phyloP scores from a whole-genome alignment of 2,113 vertebrate species.

The Progne subis region DNA sequence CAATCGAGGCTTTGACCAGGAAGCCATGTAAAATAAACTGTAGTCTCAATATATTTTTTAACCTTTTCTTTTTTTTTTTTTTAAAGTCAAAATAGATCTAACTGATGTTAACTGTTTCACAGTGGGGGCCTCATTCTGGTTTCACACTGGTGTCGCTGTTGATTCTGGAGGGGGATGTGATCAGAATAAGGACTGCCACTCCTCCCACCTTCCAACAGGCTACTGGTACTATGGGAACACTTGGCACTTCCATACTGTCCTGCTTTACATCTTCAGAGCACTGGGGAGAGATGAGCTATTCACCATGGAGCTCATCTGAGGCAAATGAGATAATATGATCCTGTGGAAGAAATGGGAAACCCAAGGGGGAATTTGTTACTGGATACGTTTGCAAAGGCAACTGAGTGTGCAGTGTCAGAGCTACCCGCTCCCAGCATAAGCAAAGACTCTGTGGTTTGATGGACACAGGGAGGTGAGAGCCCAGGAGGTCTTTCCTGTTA shows the following conservation, averaged over 20 bases:
- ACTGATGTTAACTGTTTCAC: conserved; percentile 68
- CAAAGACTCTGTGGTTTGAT: not conserved
- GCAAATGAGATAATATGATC: conserved; percentile 40
- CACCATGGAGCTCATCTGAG: not conserved
- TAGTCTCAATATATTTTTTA: not conserved
- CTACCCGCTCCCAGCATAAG: not conserved
- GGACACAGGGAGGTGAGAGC: not conserved
- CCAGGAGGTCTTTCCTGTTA: not conserved
- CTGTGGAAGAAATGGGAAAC: not conserved
- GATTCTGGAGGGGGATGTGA: conserved; percentile 58
- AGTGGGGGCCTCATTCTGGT: conserved; percentile 47
- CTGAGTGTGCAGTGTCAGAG: not conserved
- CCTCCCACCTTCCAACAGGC: not conserved
- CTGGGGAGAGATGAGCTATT: conserved; percentile 26
- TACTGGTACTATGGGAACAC: not conserved
- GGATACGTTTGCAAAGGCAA: conserved; percentile 12
- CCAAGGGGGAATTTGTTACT: conserved; percentile 40
- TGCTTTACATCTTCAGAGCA: conserved; percentile 46
- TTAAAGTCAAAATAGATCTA: conserved; percentile 39
- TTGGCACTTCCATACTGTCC: conserved; percentile 33
- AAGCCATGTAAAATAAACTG: conserved; percentile 47
- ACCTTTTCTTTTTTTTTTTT: not conserved
- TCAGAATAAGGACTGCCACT: conserved; percentile 54
- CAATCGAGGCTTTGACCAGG: conserved; percentile 11
- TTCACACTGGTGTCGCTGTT: conserved; percentile 67